Base-by-base conservation (phyloP, 2,113 vertebrate species). In the Macquaria ambigua region DNA sequence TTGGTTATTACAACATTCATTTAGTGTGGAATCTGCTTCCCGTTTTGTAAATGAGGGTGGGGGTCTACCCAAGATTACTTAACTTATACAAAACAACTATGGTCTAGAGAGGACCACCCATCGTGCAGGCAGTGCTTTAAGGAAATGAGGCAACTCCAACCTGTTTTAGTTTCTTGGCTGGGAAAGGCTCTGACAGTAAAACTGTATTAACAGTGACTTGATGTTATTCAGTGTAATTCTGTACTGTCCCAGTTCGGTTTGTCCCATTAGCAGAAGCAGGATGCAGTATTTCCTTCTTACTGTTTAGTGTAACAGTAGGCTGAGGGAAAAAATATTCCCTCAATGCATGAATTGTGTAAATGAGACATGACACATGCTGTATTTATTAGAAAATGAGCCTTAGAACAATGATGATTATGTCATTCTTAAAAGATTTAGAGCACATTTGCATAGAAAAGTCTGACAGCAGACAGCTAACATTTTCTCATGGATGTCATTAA, bases 151-250 rank as follows among this genome's bases (percentile, higher is more conserved):
- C 66, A 55, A 23, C 20, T 43, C 31, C 39, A 66, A 39, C 52
- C n/a, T 55, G 21, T 39, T 73, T 77, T 3, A 59, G 34, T 52
- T 76, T 67, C 43, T 62, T 50, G 37, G 61, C 25, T 31, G 8
- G 6, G 8, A 72, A 50, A 75, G 14, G 25, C 67, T 78, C 34
- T 77, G 62, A 64, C 59, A 79, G 66, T 25, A 21, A 70, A 23
- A 71, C 55, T 66, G 50, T 21, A 56, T 46, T 50, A 46, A 69
- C 46, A 68, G 75, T 63, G 76, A 76, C 75, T 77, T 75, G 46
- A 70, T 71, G 46, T 77, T 82, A 68, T 64, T 83, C 56, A 28
- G 66, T 86, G 75, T 67, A 71, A 75, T 81, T 88, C 77, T 75
- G 12, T 53, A 25, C 62, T 56, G 73, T 82, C 68, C 46, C 59